Percentiles rank a stretch among this genome's conserved stretches.
Conservation (phyloP, 2,797 vertebrate species). For the Holocentrus rufus region DNA sequence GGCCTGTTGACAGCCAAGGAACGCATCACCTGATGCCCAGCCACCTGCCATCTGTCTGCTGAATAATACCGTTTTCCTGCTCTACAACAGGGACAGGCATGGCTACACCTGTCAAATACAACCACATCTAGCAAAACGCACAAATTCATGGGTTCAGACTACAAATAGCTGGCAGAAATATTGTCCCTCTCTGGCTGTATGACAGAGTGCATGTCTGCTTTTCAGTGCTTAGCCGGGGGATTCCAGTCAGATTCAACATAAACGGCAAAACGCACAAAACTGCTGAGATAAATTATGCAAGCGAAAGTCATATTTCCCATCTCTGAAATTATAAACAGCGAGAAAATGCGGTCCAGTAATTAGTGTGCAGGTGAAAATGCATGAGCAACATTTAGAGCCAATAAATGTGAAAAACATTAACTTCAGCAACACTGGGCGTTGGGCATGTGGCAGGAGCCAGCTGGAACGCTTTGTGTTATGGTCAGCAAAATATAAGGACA, state of each 20-base stretch:
- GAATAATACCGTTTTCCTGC: conserved; percentile 46
- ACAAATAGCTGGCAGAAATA: conserved; percentile 21
- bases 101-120: conserved; percentile 49
- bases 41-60: conserved; percentile 72
- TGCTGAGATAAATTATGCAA: background rate
- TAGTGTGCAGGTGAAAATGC: conserved; percentile 3
- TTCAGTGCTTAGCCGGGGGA: conserved; percentile 15
- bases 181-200: conserved; percentile 9
- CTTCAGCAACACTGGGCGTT: background rate
- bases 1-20: conserved; percentile 55
- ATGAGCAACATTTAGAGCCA: conserved; percentile 3
- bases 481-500: background rate
- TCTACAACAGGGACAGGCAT: conserved; percentile 27
- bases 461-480: background rate
- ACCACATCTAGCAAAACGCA: conserved; percentile 30
- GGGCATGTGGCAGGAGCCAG: background rate
- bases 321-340: background rate
- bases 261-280: background rate
- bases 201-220: conserved; percentile 24
- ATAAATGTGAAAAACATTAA: background rate
- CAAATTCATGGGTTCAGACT: conserved; percentile 10
- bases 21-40: conserved; percentile 69
- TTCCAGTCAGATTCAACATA: background rate
- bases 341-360: background rate
- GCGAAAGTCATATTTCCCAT: background rate